Percentiles rank a stretch among this genome's conserved stretches.
These are phyloP conservation scores for Cecidostiba fungosa DNA, from an alignment of 2,888 invertebrate genomes.

Conservation along the genomic window DNA sequence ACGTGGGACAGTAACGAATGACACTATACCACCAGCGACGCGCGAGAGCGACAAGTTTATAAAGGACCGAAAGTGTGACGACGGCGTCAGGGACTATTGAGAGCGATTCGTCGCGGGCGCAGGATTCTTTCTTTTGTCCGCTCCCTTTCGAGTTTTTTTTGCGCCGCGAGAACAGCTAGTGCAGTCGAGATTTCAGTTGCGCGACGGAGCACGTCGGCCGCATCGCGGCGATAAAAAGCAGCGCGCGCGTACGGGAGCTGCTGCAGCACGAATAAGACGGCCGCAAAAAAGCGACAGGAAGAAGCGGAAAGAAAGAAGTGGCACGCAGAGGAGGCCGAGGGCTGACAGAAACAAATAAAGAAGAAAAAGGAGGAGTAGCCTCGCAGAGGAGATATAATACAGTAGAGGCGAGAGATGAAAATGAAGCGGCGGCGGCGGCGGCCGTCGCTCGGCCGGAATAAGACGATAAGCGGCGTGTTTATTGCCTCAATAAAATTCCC, in stretches of 20 bases:
- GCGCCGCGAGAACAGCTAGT: neutral
- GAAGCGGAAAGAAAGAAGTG: conserved; percentile 34
- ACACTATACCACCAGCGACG: neutral
- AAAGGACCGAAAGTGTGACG: conserved; percentile 58
- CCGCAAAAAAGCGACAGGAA: conserved; percentile 26
- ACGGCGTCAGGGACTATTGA: conserved; percentile 36
- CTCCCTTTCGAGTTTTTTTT: conserved; percentile 35
- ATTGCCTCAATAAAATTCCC: conserved; percentile 59
- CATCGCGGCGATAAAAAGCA: conserved; percentile 45
- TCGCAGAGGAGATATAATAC: neutral
- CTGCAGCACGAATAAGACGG: conserved; percentile 55
- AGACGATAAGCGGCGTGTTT: conserved; percentile 60
- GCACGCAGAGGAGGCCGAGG: neutral
- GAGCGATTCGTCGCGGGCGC: conserved; percentile 59
- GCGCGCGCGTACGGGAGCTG: neutral
- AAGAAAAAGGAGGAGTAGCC: neutral
- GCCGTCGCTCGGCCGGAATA: conserved; percentile 31
- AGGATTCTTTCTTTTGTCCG: conserved; percentile 46
- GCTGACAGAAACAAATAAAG: conserved; percentile 32
- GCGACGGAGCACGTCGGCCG: conserved; percentile 54
- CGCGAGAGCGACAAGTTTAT: conserved; percentile 55
- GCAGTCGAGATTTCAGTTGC: conserved; percentile 51
- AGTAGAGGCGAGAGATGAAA: conserved; percentile 40
- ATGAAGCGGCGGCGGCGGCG: conserved; percentile 43
- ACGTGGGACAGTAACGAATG: neutral